Percentiles rank a stretch among this genome's conserved stretches.
Evolutionary conservation across 2,113 vertebrate species (phyloP).

Genomic region (Lycocorax pyrrhopterus): DNA sequence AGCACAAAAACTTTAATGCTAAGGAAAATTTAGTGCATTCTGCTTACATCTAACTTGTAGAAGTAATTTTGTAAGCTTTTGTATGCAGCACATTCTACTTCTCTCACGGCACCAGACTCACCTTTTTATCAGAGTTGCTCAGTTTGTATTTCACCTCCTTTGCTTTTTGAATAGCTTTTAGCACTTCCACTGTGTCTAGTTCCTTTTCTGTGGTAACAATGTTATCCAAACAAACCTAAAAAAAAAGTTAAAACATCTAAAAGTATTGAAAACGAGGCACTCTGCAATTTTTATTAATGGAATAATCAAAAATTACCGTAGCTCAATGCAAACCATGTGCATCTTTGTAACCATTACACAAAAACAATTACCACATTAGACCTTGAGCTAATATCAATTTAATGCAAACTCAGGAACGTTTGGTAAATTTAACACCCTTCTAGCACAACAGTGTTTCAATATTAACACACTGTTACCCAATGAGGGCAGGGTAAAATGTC

Average conservation of each 20-base stretch:
- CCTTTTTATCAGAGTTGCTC: conserved; percentile 87
- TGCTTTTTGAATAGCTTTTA: conserved; percentile 98
- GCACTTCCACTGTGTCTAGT: conserved; percentile 93
- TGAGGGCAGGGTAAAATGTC: not conserved
- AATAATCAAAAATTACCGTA: not conserved
- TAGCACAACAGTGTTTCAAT: not conserved
- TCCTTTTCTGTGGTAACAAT: conserved; percentile 88
- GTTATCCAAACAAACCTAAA: conserved; percentile 89
- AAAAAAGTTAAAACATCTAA: not conserved
- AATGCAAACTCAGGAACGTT: not conserved
- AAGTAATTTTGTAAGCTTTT: not conserved
- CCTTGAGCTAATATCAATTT: not conserved
- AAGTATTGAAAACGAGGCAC: not conserved
- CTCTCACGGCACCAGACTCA: conserved; percentile 36
- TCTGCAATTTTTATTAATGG: not conserved
- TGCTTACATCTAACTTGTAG: not conserved
- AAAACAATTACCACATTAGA: not conserved
- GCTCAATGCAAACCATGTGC: not conserved
- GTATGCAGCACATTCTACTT: not conserved
- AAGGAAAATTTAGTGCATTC: not conserved
- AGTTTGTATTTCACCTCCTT: conserved; percentile 90
- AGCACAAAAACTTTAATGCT: not conserved
- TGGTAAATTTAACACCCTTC: not conserved
- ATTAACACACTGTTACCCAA: not conserved
- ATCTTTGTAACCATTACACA: not conserved